These are phyloP conservation scores for Ischnus inquisitorius DNA, from an alignment of 2,888 invertebrate species.

Conservation along the genomic window DNA sequence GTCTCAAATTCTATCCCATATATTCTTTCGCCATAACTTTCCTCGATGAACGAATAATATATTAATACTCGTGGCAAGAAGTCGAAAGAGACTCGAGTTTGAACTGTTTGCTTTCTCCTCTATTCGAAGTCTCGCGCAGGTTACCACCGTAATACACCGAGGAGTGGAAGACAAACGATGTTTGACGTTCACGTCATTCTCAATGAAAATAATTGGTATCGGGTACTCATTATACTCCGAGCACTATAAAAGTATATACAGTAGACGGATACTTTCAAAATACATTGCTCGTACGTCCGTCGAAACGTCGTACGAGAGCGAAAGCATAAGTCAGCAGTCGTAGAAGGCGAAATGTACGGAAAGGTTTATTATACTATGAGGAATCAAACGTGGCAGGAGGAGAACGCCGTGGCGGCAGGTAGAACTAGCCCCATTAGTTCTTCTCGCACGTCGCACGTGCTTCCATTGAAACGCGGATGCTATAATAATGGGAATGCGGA, in stretches of 20 bases:
- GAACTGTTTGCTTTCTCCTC: conserved; percentile 62
- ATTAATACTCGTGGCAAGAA: conserved; percentile 56
- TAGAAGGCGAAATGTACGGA: conserved; percentile 55
- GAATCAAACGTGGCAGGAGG: conserved; percentile 23
- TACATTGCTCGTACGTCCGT: conserved; percentile 50
- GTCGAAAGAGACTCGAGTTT: conserved; percentile 50
- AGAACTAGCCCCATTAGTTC: conserved; percentile 65
- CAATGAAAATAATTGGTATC: conserved; percentile 69
- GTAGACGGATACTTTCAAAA: conserved; percentile 65
- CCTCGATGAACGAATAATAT: conserved; percentile 50
- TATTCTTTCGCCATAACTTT: conserved; percentile 44
- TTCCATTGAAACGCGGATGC: conserved; percentile 69
- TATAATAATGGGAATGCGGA: conserved; percentile 70
- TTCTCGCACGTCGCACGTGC: conserved; percentile 68
- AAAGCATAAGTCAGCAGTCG: conserved; percentile 52
- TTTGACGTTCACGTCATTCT: conserved; percentile 68
- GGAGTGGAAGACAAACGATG: conserved; percentile 45
- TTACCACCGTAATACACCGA: conserved; percentile 41
- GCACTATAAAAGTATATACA: conserved; percentile 37
- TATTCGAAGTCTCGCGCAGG: conserved; percentile 39
- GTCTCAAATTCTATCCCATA: conserved; percentile 5
- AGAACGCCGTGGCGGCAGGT: conserved; percentile 31
- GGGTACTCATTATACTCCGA: conserved; percentile 61
- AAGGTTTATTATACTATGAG: conserved; percentile 63
- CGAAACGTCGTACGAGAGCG: conserved; percentile 48